Evolutionary conservation across 1,140 invertebrate genomes (phyloP).

Genomic region (Aphelinus atriplicis): DNA sequence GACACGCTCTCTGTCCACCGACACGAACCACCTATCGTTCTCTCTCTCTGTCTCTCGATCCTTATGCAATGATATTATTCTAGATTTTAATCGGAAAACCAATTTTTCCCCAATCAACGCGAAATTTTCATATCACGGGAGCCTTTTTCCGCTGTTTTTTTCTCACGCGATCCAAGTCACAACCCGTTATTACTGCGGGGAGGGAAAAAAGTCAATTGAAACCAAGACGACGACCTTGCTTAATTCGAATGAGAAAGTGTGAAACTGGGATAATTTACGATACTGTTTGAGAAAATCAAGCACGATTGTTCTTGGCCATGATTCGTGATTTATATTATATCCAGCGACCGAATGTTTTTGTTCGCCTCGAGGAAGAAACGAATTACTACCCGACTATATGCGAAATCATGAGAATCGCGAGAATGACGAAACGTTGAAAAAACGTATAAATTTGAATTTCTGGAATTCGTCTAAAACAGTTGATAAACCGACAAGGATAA

Average conservation of each 20-base stretch:
- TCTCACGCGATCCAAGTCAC: no score
- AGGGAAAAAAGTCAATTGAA: background rate
- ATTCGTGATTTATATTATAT: constrained; percentile 2
- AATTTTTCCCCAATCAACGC: constrained; percentile 32
- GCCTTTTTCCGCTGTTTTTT: constrained; percentile 16
- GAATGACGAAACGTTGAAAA: no score
- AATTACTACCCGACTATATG: no score
- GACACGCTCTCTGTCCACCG: no score
- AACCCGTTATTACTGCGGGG: background rate
- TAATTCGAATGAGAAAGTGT: background rate
- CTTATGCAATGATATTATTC: constrained; percentile 35
- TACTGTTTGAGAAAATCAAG: constrained; percentile 26
- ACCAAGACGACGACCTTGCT: constrained; percentile 20
- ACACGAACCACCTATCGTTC: no score
- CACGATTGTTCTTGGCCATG: constrained; percentile 20
- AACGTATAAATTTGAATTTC: no score
- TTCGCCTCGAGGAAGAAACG: no score
- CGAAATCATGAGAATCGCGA: no score
- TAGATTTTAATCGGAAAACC: constrained; percentile 34
- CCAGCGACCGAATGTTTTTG: no score
- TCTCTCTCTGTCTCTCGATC: background rate
- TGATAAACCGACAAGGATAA: no score
- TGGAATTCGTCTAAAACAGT: no score
- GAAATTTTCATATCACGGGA: constrained; percentile 22
- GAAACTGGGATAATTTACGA: constrained; percentile 20